Conservation (phyloP, 2,113 vertebrate genomes). For the Pedetes capensis region DNA sequence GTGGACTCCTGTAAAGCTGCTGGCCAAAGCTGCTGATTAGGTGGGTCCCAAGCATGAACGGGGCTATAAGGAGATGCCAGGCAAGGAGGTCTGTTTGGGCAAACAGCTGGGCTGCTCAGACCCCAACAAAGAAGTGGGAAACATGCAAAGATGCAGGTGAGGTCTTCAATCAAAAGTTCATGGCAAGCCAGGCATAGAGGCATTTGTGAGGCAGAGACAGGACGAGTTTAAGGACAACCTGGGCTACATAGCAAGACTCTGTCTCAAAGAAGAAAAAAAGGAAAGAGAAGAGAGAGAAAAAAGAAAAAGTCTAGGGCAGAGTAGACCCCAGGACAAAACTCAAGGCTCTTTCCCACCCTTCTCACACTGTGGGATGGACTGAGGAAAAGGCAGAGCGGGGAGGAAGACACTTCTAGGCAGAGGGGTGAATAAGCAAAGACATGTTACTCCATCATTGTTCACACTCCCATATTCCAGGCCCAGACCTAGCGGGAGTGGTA, state of each 20-base stretch:
- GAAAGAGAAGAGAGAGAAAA: no score
- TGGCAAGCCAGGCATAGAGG: no score
- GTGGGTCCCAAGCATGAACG: neutral
- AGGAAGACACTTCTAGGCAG: neutral
- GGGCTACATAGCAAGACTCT: no score
- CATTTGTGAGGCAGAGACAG: no score
- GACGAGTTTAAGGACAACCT: no score
- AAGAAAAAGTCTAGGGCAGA: no score
- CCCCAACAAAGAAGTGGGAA: neutral
- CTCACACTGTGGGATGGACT: neutral
- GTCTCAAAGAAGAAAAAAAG: no score
- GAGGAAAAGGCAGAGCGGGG: neutral
- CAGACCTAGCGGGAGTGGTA: constrained; percentile 20
- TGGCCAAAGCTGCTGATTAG: neutral
- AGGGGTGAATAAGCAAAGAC: neutral
- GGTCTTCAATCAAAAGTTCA: neutral
- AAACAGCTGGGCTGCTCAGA: neutral
- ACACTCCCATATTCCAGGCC: neutral
- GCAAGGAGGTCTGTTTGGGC: neutral
- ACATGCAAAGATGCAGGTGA: neutral
- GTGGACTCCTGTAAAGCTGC: neutral
- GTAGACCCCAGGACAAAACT: neutral
- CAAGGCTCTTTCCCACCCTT: neutral
- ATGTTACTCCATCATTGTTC: neutral
- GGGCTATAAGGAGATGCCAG: neutral